phyloP scores from a whole-genome alignment of 2,113 vertebrate genomes.

The Corydoras sp. region DNA sequence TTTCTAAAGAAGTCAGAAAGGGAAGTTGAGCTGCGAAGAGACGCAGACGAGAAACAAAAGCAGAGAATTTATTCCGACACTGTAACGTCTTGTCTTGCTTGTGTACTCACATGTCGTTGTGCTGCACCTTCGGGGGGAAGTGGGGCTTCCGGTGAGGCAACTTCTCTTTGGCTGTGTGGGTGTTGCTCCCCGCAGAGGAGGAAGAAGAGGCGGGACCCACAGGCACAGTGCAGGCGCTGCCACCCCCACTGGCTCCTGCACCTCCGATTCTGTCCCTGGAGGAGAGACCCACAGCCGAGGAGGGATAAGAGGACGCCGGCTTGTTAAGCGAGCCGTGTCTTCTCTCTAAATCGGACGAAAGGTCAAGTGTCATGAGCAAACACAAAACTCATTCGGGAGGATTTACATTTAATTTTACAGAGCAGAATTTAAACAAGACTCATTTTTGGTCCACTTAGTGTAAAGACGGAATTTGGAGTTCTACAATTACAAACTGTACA shows the following conservation, averaged over 20 bases:
- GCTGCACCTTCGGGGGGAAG: conserved; percentile 76
- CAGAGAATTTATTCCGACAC: not conserved
- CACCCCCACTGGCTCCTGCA: conserved; percentile 57
- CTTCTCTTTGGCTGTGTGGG: conserved; percentile 95
- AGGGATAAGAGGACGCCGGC: conserved; percentile 69
- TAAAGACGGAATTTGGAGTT: too few relatives aligned
- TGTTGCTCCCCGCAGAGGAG: conserved; percentile 56
- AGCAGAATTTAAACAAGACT: too few relatives aligned
- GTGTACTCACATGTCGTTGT: conserved; percentile 86
- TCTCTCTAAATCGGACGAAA: conserved; percentile 72
- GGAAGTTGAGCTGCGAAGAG: too few relatives aligned
- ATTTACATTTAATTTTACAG: too few relatives aligned
- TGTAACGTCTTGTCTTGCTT: not conserved
- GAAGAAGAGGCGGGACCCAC: conserved; percentile 69
- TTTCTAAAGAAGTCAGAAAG: too few relatives aligned
- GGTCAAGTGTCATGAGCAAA: not conserved
- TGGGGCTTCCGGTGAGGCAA: conserved; percentile 82
- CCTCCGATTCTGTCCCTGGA: conserved; percentile 58
- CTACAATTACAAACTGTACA: too few relatives aligned
- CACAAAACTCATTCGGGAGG: too few relatives aligned
- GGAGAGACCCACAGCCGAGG: conserved; percentile 72
- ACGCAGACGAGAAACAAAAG: not conserved
- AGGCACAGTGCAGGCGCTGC: conserved; percentile 67
- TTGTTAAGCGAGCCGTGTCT: conserved; percentile 90
- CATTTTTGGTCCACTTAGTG: too few relatives aligned